phyloP scores from a whole-genome alignment of 2,888 invertebrate species.

The Troides oblongomaculatus region DNA sequence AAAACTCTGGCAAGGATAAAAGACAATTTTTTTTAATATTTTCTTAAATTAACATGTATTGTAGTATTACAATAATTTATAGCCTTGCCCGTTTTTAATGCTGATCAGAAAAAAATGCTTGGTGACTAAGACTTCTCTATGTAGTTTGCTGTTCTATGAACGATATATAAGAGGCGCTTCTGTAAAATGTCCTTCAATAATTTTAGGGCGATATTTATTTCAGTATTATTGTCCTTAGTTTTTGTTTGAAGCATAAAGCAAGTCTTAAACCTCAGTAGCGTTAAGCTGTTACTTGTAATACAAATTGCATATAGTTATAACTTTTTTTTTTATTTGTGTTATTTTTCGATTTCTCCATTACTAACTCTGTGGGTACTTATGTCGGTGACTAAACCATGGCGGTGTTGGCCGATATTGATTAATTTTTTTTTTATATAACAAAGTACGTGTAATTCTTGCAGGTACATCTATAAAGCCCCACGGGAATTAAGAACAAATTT shows the following conservation, averaged over 20 bases:
- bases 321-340: constrained; percentile 30
- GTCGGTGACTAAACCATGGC: constrained; percentile 19
- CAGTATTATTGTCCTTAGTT: constrained; percentile 8
- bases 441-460: constrained; percentile 56
- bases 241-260: constrained; percentile 2
- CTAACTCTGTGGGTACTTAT: constrained; percentile 49
- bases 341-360: constrained; percentile 33
- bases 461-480: constrained; percentile 70
- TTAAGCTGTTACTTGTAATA: constrained; percentile 10
- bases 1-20: constrained; percentile 1
- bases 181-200: background rate
- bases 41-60: background rate
- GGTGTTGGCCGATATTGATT: constrained; percentile 18
- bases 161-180: background rate
- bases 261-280: constrained; percentile 1
- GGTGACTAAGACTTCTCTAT: constrained; percentile 19
- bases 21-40: background rate
- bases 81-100: constrained; percentile 2
- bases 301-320: constrained; percentile 39
- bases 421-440: constrained; percentile 22
- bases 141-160: background rate
- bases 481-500: constrained; percentile 60
- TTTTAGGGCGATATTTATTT: background rate
- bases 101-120: constrained; percentile 6
- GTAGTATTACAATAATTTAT: background rate